Conservation (phyloP, 2,113 vertebrate species). For the Chaetorhynchus papuensis region DNA sequence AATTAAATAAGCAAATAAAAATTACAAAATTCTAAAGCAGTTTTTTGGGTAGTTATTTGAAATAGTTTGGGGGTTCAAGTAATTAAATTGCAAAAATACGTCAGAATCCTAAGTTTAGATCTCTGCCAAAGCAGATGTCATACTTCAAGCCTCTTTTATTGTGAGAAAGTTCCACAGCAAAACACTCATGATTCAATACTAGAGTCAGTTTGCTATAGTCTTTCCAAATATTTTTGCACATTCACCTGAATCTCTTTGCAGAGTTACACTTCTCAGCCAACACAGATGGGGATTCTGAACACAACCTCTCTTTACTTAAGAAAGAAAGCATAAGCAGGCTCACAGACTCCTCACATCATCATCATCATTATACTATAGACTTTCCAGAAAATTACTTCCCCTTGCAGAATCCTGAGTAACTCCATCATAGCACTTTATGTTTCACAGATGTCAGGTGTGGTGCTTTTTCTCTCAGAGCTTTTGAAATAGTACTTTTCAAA, state of each 20-base stretch:
- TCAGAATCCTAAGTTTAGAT: background rate
- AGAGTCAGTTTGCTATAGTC: background rate
- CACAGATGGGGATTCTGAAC: background rate
- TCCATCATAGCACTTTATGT: background rate
- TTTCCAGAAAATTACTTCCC: background rate
- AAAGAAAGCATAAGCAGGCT: background rate
- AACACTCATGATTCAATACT: background rate
- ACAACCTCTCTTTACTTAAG: background rate
- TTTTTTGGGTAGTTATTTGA: background rate
- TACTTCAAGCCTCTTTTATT: background rate
- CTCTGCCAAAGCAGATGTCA: background rate
- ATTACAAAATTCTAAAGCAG: background rate
- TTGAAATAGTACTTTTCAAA: background rate
- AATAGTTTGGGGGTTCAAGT: background rate
- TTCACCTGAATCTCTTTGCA: background rate
- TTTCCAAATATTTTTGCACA: background rate
- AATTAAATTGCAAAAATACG: background rate
- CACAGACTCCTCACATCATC: background rate
- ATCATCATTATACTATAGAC: background rate
- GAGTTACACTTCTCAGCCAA: background rate
- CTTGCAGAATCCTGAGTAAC: background rate
- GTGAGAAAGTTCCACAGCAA: background rate
- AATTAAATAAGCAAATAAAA: background rate
- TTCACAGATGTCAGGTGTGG: background rate
- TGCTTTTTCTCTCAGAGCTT: background rate